phyloP scores from a whole-genome alignment of 1,140 invertebrate genomes.

The Campoletis sonorensis region DNA sequence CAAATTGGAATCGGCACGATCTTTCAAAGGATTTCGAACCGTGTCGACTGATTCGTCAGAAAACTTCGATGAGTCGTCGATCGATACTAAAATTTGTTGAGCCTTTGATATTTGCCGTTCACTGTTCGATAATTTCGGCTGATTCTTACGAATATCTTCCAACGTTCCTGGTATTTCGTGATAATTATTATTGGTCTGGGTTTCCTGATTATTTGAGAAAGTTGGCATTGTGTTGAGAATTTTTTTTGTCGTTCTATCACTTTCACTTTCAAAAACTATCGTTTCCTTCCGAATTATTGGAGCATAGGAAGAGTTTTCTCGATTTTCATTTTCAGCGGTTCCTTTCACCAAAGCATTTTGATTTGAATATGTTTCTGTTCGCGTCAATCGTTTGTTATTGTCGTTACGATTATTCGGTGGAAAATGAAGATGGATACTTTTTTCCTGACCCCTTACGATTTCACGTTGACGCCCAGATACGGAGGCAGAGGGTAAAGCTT shows the following conservation, averaged over 20 bases:
- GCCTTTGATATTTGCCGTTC: too few species aligned
- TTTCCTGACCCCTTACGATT: neutral
- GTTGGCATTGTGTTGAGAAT: neutral
- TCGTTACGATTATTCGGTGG: neutral
- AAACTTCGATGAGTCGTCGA: neutral
- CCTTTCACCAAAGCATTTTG: too few species aligned
- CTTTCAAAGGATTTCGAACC: neutral
- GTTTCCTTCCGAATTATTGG: neutral
- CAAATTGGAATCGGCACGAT: neutral
- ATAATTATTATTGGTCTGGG: too few species aligned
- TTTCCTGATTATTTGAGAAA: too few species aligned
- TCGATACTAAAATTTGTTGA: neutral
- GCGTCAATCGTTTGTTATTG: neutral
- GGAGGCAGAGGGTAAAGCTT: neutral
- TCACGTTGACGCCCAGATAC: neutral
- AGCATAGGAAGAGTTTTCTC: constrained; percentile 3
- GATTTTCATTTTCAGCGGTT: neutral
- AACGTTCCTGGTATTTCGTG: too few species aligned
- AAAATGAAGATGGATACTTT: constrained; percentile 2
- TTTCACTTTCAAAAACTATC: neutral
- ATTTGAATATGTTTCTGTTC: neutral
- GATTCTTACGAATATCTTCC: too few species aligned
- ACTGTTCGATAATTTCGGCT: too few species aligned
- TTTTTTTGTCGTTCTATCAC: neutral
- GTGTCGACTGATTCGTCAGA: neutral